Evolutionary conservation across 2,888 invertebrate species (phyloP), one percentile per base, ranked within the genome.

Genomic region (Hyposoter didymator): DNA sequence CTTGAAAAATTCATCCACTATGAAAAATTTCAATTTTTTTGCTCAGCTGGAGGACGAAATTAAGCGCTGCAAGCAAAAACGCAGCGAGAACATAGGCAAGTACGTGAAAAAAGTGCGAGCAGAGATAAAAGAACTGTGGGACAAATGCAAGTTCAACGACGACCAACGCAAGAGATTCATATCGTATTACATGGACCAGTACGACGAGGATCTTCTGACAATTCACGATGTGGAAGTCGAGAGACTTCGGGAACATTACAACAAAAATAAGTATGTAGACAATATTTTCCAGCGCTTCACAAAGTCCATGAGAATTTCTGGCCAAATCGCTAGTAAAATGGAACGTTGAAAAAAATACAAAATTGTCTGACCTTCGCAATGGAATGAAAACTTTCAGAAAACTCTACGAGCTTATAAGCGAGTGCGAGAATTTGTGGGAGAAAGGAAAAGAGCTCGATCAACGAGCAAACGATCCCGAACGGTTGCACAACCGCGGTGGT

Each of bases 401-500:
- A 84, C 96, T 97, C 67, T 97, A 96, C 90, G 95, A 96, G 0
- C 92, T 97, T 84, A 94, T 97, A 19, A 94, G 95, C 17, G 96
- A 96, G 82, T 95, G 97, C 69, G 95, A 96, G 86, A 94, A 95
- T 49, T 94, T 97, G 1, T 98, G 97, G 96, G 94, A 95, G 32
- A 96, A 97, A 90, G 96, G 97, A 96, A 94, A 95, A 2, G 97
- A 97, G 84, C 93, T 98, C 70, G 97, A 98, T 88, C 95, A 95
- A 28, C 95, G 96, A 75, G 96, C 97, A 0, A 95, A 95, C n/a
- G 97, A 97, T 90, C 97, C 97, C 0, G 96, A 97, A 87, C 95
- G 98, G 0, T 98, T 96, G 91, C 96, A 97, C 89, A 98, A 98
- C 93, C 95, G 99, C 52, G 98, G 98, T 0, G 98, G 98, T 0